Percentiles rank a stretch among this genome's conserved stretches.
These are phyloP conservation scores for Glaucomys volans DNA, from an alignment of 2,113 vertebrate genomes.

Conservation along the genomic window DNA sequence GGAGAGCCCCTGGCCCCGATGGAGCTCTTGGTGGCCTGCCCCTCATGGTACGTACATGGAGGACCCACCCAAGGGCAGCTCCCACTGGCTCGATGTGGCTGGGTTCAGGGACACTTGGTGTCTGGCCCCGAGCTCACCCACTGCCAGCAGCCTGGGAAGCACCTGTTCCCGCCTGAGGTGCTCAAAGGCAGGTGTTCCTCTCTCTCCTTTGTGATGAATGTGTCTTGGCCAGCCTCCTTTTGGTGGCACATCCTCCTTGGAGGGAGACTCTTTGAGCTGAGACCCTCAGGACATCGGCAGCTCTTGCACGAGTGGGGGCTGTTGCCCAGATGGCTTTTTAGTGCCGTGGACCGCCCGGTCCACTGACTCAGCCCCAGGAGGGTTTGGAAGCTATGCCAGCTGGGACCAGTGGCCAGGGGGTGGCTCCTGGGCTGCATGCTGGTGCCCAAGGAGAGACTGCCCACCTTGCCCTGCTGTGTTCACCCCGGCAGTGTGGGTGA, in stretches of 20 bases:
- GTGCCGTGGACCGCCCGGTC: accelerated
- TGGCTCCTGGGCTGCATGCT: accelerated
- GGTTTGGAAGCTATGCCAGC: neutral
- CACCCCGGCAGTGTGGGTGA: neutral
- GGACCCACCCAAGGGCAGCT: too few relatives aligned
- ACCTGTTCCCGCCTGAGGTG: accelerated
- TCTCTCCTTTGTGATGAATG: accelerated
- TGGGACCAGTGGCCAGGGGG: accelerated
- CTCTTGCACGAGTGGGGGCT: neutral
- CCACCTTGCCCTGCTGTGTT: neutral
- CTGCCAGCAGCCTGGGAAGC: neutral
- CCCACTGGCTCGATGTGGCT: accelerated
- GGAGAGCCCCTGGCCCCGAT: neutral
- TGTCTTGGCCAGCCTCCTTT: neutral
- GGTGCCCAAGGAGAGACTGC: neutral
- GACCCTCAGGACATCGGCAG: accelerated
- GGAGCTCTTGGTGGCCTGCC: neutral
- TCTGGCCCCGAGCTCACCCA: accelerated
- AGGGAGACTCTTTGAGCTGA: neutral
- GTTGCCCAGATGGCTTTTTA: accelerated
- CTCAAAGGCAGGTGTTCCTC: neutral
- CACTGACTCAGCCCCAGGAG: neutral
- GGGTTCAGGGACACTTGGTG: accelerated
- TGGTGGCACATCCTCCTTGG: accelerated
- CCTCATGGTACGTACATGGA: neutral